These are phyloP conservation scores for Pelodytes ibericus DNA, from an alignment of 2,797 vertebrate genomes.

Conservation along the genomic window DNA sequence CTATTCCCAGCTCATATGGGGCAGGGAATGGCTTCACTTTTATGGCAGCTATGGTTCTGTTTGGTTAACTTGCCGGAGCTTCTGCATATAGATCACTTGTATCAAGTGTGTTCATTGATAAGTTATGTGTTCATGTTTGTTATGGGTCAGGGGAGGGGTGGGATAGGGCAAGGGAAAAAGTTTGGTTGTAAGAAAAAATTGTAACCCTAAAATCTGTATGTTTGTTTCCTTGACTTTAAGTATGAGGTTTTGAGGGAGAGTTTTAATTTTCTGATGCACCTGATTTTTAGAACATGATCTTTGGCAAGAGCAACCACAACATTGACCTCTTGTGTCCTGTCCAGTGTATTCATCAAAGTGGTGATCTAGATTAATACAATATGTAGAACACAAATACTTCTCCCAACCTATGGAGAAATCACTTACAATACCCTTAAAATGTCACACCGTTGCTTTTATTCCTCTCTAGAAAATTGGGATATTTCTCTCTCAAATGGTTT, in stretches of 20 bases:
- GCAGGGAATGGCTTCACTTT: constrained; percentile 80
- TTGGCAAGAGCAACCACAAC: constrained; percentile 78
- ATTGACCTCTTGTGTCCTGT: constrained; percentile 84
- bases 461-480: too few relatives aligned
- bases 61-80: constrained; percentile 84
- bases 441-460: neutral
- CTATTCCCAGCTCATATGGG: constrained; percentile 69
- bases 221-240: constrained; percentile 79
- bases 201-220: constrained; percentile 73
- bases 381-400: constrained; percentile 40
- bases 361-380: constrained; percentile 61
- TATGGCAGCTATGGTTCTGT: constrained; percentile 93
- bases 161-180: constrained; percentile 68
- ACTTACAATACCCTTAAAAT: neutral
- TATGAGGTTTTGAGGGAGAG: constrained; percentile 65
- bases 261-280: constrained; percentile 83
- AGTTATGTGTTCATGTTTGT: constrained; percentile 82
- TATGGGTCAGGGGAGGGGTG: constrained; percentile 9
- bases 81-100: constrained; percentile 90
- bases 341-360: constrained; percentile 64
- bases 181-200: constrained; percentile 81
- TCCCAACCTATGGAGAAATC: neutral
- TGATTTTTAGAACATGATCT: constrained; percentile 87
- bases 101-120: constrained; percentile 86
- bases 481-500: too few relatives aligned